Percentiles rank a stretch among this genome's conserved stretches.
These are phyloP conservation scores for Melanaphis sacchari DNA, from an alignment of 1,140 invertebrate genomes.

Conservation along the genomic window DNA sequence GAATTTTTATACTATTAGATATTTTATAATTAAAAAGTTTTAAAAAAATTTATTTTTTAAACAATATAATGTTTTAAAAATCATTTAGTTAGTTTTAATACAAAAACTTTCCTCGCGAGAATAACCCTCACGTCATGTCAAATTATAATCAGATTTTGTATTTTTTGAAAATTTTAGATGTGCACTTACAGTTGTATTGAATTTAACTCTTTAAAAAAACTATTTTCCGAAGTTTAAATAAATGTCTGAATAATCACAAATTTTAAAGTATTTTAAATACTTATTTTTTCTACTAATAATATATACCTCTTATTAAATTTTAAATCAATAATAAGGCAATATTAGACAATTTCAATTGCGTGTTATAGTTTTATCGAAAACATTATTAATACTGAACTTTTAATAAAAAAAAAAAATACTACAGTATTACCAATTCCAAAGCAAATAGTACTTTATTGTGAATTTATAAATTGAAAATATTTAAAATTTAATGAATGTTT, in stretches of 20 bases:
- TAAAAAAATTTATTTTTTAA: background rate
- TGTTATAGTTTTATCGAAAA: background rate
- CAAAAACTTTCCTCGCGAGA: background rate
- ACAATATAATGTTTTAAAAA: background rate
- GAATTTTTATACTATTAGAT: background rate
- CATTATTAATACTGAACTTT: background rate
- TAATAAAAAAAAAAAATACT: background rate
- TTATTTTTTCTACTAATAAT: background rate
- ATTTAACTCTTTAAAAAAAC: background rate
- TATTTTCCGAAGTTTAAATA: background rate
- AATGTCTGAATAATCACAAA: background rate
- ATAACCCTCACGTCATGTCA: background rate
- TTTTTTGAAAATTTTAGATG: background rate
- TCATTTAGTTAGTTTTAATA: background rate
- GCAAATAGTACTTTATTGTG: background rate
- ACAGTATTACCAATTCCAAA: background rate
- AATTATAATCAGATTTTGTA: background rate
- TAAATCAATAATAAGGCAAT: too few relatives aligned
- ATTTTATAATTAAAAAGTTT: background rate
- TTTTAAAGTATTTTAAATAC: background rate
- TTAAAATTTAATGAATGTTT: background rate
- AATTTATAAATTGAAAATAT: background rate
- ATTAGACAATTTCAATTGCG: background rate
- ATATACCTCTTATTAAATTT: background rate
- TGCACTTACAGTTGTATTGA: background rate